Evolutionary conservation across 35 echinoderm and acorn worm genomes (phyloP), one percentile per base, ranked within the genome.

Genomic region (Apostichopus parvimensis): DNA sequence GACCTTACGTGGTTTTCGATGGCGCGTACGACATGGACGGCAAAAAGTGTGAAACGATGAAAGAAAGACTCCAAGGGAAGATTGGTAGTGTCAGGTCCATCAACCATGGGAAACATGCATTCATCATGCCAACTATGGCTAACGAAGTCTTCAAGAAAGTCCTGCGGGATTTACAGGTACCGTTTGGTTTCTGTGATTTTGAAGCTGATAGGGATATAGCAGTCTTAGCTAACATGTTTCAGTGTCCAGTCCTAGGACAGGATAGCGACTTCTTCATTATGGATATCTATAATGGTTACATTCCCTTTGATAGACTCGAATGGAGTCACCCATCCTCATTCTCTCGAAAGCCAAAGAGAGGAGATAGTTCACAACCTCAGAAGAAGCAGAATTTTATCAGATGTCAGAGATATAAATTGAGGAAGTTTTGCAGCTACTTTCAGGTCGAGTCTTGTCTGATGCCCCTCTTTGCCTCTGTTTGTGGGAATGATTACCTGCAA

Each of bases 211-310:
- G 88, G 59, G 97, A 99, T 26, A 95, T 96, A 57, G 93, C 92
- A 24, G 82, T 87, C 0, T 86, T 99, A 15, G 95, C 95, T 8
- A 99, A 99, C 90, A 73, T 62, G 14, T 93, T 87, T 78, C 25
- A 83, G 8, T 96, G 97, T 79, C 88, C 95, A 45, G 95, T 93
- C 1, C 77, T 96, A 11, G 91, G 93, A 15, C 88, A 91, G 78
- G 97, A 99, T 54, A 99, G 97, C 88, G 95, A 96, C 77, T 96
- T 99, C 86, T 99, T 89, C 77, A 70, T 96, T 22, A 94, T 96
- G 93, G 91, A 96, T 64, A 86, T 99, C 57, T 90, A 60, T 53
- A 93, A 54, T 28, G 97, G 97, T 54, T 99, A 96, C 88, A 93
- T 99, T 53, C 94, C 93, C 12, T 89, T 99, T 59, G 91, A 94